A percentile compares a stretch with the other conserved stretches of the same genome.
phyloP scores from a whole-genome alignment of 2,113 vertebrate species.

The Scophthalmus maximus region DNA sequence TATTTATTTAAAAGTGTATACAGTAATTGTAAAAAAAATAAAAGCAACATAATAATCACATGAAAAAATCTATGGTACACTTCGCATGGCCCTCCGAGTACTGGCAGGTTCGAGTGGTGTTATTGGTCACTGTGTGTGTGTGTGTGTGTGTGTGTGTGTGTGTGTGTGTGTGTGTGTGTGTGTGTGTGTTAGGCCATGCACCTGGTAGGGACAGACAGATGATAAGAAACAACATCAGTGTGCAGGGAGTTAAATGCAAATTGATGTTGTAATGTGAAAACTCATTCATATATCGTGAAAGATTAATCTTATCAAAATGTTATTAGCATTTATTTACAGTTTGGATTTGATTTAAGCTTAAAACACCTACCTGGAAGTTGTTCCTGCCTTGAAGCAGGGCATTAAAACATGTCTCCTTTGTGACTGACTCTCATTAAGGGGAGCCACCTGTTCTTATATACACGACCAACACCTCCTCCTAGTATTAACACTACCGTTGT shows the following conservation, averaged over 20 bases:
- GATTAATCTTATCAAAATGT: neutral
- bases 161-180: neutral
- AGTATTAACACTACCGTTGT: neutral
- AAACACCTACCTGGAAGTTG: conserved; percentile 7
- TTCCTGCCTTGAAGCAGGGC: conserved; percentile 17
- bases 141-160: neutral
- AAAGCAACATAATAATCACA: neutral
- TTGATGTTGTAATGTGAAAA: neutral
- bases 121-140: neutral
- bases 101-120: neutral
- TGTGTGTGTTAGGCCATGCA: conserved; percentile 13
- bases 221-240: conserved; percentile 29
- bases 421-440: neutral
- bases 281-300: neutral
- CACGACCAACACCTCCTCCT: conserved; percentile 23
- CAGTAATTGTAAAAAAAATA: neutral
- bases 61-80: neutral
- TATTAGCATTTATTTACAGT: neutral
- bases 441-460: conserved; percentile 10
- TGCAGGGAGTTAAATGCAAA: conserved; percentile 4
- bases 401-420: neutral
- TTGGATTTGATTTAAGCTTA: conserved; percentile 7
- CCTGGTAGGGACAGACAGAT: conserved; percentile 49
- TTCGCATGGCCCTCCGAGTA: conserved; percentile 17
- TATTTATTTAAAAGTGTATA: too few relatives aligned